Evolutionary conservation across 2,113 vertebrate genomes (phyloP).

Genomic region (Tachycineta bicolor): DNA sequence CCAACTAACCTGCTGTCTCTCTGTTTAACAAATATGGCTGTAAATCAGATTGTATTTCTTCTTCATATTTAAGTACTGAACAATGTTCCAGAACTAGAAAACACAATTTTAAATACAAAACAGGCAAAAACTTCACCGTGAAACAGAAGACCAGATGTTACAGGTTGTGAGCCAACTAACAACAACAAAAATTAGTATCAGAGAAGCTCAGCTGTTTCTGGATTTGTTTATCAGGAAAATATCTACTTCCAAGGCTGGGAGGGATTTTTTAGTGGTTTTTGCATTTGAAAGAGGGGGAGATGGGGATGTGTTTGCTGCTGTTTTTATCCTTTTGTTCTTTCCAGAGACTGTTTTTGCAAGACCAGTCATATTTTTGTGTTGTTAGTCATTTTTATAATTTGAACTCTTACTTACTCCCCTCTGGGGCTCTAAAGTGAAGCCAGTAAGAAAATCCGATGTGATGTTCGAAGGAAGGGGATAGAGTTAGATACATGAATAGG

Average conservation of each 20-base stretch:
- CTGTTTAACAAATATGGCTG: neutral
- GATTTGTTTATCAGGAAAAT: slow-evolving; percentile 36
- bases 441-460: neutral
- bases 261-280: neutral
- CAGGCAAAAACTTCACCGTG: slow-evolving; percentile 21
- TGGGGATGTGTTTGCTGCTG: neutral
- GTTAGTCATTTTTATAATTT: slow-evolving; percentile 1
- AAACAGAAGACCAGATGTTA: slow-evolving; percentile 51
- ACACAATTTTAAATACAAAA: slow-evolving; percentile 43
- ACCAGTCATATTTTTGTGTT: neutral
- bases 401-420: neutral
- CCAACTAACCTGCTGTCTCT: neutral
- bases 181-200: slow-evolving; percentile 39
- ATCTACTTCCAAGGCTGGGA: neutral
- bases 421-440: neutral
- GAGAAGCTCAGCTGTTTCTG: slow-evolving; percentile 38
- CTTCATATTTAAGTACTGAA: slow-evolving; percentile 5
- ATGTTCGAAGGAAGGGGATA: neutral
- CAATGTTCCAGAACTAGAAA: neutral
- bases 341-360: neutral
- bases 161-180: slow-evolving; percentile 16
- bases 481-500: neutral
- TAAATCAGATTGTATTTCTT: slow-evolving; percentile 23
- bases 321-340: slow-evolving; percentile 39
- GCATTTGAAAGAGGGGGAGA: neutral